Base-by-base conservation (phyloP, 2,888 invertebrate genomes). In the Geophilus truncorum region DNA sequence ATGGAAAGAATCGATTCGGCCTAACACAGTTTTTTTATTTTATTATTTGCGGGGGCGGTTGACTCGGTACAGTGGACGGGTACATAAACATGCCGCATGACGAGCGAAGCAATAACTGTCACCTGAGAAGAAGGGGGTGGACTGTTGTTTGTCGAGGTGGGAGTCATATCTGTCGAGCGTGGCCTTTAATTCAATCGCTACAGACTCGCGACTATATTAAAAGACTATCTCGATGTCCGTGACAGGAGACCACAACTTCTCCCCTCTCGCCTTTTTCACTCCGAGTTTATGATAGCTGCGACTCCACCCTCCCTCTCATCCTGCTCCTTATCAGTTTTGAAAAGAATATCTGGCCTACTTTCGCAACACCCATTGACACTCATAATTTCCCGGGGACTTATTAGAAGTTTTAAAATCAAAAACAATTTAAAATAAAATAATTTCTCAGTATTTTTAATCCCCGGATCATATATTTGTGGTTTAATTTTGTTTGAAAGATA, bases 181-280 rank as follows among this genome's bases (percentile, higher is more conserved):
- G 70, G 70, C 70, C 70, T 70, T 70, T 70, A 70, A 70, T 70
- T 70, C 70, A 70, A 70, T 70, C 70, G 70, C 70, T 28, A 70
- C 70, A 70, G 70, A 70, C 70, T 70, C 70, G 70, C 70, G 28
- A 70, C 70, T 70, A 70, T 70, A 70, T 70, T 70, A 70, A 70
- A 70, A 70, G 70, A 70, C 70, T 70, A 70, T 70, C 70, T 70
- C 70, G 25, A 70, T 70, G 70, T 70, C 70, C 70, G 70, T 70
- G 70, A 70, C 70, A 70, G 70, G 70, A 70, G 70, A 70, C 70
- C 70, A 28, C 70, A 70, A 70, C 70, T 70, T 70, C 25, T 23
- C 70, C n/a, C 70, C 70, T 12, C 70, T 28, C 25, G 12, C 15
- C 28, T 70, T 70, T n/a, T 28, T 70, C 70, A 70, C 25, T 51